Evolutionary conservation across 2,113 vertebrate species (phyloP).

Genomic region (Nothocercus nigrocapillus): DNA sequence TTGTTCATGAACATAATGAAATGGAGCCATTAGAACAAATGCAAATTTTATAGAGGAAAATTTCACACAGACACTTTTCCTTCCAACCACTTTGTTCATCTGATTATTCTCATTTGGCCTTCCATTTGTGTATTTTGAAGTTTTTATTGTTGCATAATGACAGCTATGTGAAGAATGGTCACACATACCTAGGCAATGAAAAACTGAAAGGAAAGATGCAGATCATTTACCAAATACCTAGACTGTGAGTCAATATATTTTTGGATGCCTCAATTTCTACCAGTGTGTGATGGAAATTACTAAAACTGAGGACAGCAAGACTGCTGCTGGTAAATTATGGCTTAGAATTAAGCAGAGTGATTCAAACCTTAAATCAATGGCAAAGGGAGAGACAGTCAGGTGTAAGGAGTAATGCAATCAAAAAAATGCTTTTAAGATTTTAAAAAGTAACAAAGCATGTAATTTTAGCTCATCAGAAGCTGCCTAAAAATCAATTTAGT

Average conservation of each 20-base stretch:
- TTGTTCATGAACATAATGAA: background rate
- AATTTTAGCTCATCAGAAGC: slow-evolving; percentile 17
- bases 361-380: slow-evolving; percentile 45
- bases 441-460: background rate
- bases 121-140: slow-evolving; percentile 14
- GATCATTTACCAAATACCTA: slow-evolving; percentile 76
- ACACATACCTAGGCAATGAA: slow-evolving; percentile 69
- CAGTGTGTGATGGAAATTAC: slow-evolving; percentile 68
- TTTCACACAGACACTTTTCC: background rate
- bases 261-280: slow-evolving; percentile 54
- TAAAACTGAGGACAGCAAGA: slow-evolving; percentile 55
- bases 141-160: slow-evolving; percentile 62
- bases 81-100: background rate
- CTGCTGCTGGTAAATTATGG: slow-evolving; percentile 71
- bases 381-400: background rate
- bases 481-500: slow-evolving; percentile 36
- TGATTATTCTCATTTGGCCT: slow-evolving; percentile 24
- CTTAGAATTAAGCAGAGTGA: slow-evolving; percentile 67
- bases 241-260: slow-evolving; percentile 77
- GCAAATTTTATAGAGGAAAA: background rate
- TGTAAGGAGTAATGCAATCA: slow-evolving; percentile 22
- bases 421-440: background rate
- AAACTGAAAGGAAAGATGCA: slow-evolving; percentile 72
- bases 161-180: slow-evolving; percentile 68
- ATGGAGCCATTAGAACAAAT: background rate